Evolutionary conservation across 1,140 invertebrate species (phyloP).

Genomic region (Colletes latitarsis): DNA sequence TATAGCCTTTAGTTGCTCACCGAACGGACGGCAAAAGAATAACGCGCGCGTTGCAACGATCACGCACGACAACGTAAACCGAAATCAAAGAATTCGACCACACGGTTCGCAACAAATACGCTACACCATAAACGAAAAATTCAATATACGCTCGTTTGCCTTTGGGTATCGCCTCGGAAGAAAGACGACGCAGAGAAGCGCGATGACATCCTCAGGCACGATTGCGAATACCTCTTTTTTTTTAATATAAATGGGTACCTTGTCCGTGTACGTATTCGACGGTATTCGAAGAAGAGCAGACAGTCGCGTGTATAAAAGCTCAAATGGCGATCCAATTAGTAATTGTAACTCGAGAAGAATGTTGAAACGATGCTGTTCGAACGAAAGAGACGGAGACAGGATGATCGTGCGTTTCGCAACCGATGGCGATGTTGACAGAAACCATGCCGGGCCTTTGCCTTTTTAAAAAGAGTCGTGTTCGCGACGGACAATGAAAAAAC

Average conservation of each 20-base stretch:
- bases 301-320: not conserved
- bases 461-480: no score
- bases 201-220: not conserved
- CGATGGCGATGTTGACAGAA: no score
- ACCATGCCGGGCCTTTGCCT: no score
- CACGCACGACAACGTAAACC: not conserved
- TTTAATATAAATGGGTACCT: no score
- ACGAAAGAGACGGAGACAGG: not conserved
- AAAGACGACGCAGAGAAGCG: not conserved
- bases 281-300: not conserved
- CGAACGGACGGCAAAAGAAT: conserved; percentile 1
- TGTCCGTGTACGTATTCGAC: not conserved
- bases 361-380: conserved; percentile 6
- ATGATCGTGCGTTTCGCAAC: conserved; percentile 47
- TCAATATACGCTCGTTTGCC: conserved; percentile 11
- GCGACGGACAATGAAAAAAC: no score
- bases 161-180: conserved; percentile 15
- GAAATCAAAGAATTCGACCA: conserved; percentile 42
- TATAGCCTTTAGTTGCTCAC: not conserved
- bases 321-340: conserved; percentile 50
- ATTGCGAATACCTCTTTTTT: no score
- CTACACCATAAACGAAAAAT: conserved; percentile 34
- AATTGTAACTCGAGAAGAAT: conserved; percentile 48
- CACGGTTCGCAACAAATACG: conserved; percentile 26
- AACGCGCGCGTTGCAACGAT: conserved; percentile 11